Evolutionary conservation across 1,140 invertebrate genomes (phyloP).

Genomic region (Trissolcus basalis): DNA sequence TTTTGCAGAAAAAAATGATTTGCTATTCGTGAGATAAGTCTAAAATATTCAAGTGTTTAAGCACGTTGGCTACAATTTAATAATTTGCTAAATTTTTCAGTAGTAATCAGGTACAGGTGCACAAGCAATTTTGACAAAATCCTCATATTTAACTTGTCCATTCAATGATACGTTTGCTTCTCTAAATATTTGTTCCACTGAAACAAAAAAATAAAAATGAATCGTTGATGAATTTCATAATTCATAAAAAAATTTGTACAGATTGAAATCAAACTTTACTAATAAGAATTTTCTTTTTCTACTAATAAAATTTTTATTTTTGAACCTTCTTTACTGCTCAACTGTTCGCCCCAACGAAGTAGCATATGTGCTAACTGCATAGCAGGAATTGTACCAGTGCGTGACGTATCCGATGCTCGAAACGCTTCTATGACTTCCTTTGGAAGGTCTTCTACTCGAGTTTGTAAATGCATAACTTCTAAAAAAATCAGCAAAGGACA

Average conservation of each 20-base stretch:
- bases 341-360: slow-evolving; percentile 92
- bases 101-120: slow-evolving; percentile 97
- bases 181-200: slow-evolving; percentile 93
- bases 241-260: no score
- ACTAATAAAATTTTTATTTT: slow-evolving; percentile 17
- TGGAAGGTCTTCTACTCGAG: slow-evolving; percentile 88
- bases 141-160: slow-evolving; percentile 90
- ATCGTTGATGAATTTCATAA: no score
- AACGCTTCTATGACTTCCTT: slow-evolving; percentile 94
- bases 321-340: slow-evolving; percentile 90
- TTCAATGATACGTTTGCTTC: slow-evolving; percentile 92
- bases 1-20: no score
- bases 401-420: slow-evolving; percentile 85
- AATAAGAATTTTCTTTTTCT: no score
- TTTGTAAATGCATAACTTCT: slow-evolving; percentile 96
- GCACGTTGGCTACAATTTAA: no score
- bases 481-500: slow-evolving; percentile 97
- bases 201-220: slow-evolving; percentile 62
- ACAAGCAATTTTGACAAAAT: slow-evolving; percentile 95
- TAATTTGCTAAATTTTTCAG: slow-evolving; percentile 69
- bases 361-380: slow-evolving; percentile 91
- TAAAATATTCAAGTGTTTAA: no score
- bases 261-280: no score
- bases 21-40: no score
- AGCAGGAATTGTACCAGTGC: slow-evolving; percentile 86